Evolutionary conservation across 2,113 vertebrate genomes (phyloP).

Genomic region (Rousettus leschenaultii): DNA sequence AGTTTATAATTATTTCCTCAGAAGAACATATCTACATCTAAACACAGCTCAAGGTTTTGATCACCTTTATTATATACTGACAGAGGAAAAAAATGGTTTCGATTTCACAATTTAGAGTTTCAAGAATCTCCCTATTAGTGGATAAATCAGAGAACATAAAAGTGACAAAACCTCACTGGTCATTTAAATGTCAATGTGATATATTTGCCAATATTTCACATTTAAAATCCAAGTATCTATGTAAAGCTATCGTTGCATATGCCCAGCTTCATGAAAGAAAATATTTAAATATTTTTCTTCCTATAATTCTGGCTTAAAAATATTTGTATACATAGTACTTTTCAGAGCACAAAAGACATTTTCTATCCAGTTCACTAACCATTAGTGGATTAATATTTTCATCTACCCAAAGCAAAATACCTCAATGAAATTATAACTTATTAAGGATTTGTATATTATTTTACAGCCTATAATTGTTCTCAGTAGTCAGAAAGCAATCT

Average conservation of each 20-base stretch:
- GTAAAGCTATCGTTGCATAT: not conserved
- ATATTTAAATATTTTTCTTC: not conserved
- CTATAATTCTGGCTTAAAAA: conserved; percentile 12
- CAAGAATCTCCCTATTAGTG: not conserved
- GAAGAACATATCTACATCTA: not conserved
- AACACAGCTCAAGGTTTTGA: conserved; percentile 34
- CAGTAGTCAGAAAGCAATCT: not conserved
- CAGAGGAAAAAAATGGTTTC: conserved; percentile 21
- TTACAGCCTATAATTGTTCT: not conserved
- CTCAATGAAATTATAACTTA: not conserved
- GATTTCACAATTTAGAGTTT: conserved; percentile 34
- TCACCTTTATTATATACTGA: conserved; percentile 36
- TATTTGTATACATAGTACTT: not conserved
- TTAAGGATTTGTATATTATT: not conserved
- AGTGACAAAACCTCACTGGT: not conserved
- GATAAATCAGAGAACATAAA: conserved; percentile 31
- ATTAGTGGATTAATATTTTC: not conserved
- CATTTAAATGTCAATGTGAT: conserved; percentile 19
- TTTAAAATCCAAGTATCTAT: conserved; percentile 29
- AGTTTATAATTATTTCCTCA: conserved; percentile 56
- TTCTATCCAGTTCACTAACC: not conserved
- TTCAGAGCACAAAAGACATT: conserved; percentile 24
- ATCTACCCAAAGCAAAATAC: conserved; percentile 15
- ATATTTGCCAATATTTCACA: not conserved
- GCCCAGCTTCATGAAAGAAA: conserved; percentile 25